Base-by-base conservation (phyloP, 2,797 vertebrate species). In the Telmatherina bonti region DNA sequence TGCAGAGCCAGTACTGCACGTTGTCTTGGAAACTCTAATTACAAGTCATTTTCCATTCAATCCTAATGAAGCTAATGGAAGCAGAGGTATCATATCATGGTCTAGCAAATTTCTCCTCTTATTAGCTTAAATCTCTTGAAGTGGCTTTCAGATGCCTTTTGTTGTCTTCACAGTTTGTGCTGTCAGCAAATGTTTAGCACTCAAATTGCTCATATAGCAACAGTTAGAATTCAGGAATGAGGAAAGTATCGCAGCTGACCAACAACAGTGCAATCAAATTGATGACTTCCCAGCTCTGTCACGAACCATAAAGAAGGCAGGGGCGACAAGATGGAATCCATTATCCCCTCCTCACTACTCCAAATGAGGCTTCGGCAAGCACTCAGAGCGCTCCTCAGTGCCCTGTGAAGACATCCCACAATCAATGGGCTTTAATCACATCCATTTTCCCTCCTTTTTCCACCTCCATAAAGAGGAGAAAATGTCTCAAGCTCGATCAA, bases 21-120 rank as follows among this genome's bases (percentile, higher is more conserved):
- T 92, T 84, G 89, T 86, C 91, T 67, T 65, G 88, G 90, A 91
- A 91, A 91, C 78, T 64, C 84, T 92, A 92, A 93, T 93, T 92
- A 68, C 75, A 84, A 87, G 86, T 91, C 72, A 90, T 94, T 92
- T 76, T 82, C 72, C 78, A 76, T 89, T 90, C 82, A 68, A 60
- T 85, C 80, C 78, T 87, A 90, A 91, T 89, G 85, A 90, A 85
- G 72, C 71, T 71, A 85, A 85, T 82, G 69, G 84, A 79, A 82
- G 76, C 75, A 58, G 73, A 87, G 82, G 81, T 84, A 79, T 84
- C 61, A 69, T 76, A 75, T 85, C 56, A 67, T 55, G 22, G 49
- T 65, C 51, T 51, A 4, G 65, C 73, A 80, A 67, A 70, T 83
- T 78, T 72, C 22, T 72, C 22, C 67, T 61, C 76, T 60, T 68